Percentiles rank a stretch among this genome's conserved stretches.
phyloP scores from a whole-genome alignment of 2,797 vertebrate species.

The Macroramphosus scolopax region DNA sequence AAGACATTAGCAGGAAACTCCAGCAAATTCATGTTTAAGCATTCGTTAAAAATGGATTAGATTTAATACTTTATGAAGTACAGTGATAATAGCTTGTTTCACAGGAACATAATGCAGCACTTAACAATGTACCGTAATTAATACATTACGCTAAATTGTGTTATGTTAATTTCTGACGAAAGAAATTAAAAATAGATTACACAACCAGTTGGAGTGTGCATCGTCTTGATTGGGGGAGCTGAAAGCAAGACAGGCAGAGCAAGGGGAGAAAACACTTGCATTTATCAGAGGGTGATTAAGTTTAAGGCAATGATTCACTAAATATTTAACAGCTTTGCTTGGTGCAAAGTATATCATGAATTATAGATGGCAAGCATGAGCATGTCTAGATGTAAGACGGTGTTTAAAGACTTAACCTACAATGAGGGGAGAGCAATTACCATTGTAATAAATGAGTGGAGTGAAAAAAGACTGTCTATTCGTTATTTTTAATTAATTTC shows the following conservation, averaged over 20 bases:
- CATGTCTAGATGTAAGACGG: conserved; percentile 82
- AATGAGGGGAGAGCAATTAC: conserved; percentile 84
- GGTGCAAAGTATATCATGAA: conserved; percentile 86
- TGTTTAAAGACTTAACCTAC: conserved; percentile 86
- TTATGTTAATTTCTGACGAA: conserved; percentile 75
- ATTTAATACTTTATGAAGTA: conserved; percentile 78
- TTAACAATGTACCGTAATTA: conserved; percentile 79
- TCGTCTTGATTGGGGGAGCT: conserved; percentile 68
- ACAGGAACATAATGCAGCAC: conserved; percentile 69
- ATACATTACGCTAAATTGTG: conserved; percentile 76
- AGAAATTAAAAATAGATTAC: conserved; percentile 81
- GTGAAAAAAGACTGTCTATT: conserved; percentile 72
- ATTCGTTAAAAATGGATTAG: conserved; percentile 78
- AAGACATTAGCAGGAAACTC: conserved; percentile 63
- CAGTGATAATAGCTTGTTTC: conserved; percentile 76
- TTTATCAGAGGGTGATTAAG: conserved; percentile 83
- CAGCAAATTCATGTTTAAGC: conserved; percentile 76
- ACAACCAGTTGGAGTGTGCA: conserved; percentile 64
- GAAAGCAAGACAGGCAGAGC: conserved; percentile 51
- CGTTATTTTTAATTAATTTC: conserved; percentile 85
- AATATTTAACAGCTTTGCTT: conserved; percentile 88
- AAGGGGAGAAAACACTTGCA: conserved; percentile 67
- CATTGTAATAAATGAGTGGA: conserved; percentile 81
- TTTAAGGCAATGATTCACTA: conserved; percentile 84
- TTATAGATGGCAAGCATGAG: conserved; percentile 82